phyloP scores from a whole-genome alignment of 1,140 invertebrate genomes.

The Drosophila miranda region DNA sequence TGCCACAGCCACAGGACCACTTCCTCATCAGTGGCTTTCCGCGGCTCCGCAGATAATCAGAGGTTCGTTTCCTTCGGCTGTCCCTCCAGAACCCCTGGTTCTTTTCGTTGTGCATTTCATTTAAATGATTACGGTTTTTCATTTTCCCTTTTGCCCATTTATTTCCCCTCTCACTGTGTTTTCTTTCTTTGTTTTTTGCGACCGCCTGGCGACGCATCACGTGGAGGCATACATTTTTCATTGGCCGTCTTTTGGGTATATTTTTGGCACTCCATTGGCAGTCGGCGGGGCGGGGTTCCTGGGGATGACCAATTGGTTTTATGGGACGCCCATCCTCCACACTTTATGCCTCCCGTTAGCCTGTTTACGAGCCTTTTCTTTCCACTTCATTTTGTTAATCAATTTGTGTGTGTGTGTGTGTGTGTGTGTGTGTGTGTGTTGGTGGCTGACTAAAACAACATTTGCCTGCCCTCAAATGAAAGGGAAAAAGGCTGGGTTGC shows the following conservation, averaged over 20 bases:
- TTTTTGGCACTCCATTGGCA: slow-evolving; percentile 72
- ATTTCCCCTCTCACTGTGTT: slow-evolving; percentile 10
- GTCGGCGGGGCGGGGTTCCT: slow-evolving; percentile 27
- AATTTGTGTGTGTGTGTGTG: slow-evolving; percentile 47
- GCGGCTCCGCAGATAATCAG: slow-evolving; percentile 33
- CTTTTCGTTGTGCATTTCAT: slow-evolving; percentile 57
- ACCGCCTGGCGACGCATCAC: slow-evolving; percentile 36
- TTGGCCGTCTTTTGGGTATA: slow-evolving; percentile 59
- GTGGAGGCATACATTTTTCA: slow-evolving; percentile 68
- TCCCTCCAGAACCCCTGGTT: background rate
- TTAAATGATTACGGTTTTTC: slow-evolving; percentile 70
- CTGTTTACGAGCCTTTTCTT: slow-evolving; percentile 63
- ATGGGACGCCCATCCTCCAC: slow-evolving; percentile 33
- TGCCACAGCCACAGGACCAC: slow-evolving; percentile 17
- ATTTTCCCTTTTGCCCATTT: slow-evolving; percentile 25
- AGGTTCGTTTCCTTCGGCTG: slow-evolving; percentile 8
- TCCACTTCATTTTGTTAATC: slow-evolving; percentile 72
- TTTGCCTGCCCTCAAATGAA: background rate
- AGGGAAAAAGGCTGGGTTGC: too few relatives aligned
- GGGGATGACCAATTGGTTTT: slow-evolving; percentile 67
- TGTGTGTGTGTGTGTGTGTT: background rate
- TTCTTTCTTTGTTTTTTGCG: slow-evolving; percentile 15
- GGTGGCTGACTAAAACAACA: slow-evolving; percentile 24
- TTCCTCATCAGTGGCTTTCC: slow-evolving; percentile 9
- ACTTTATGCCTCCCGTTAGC: slow-evolving; percentile 27